Evolutionary conservation across 2,113 vertebrate species (phyloP).

Genomic region (Leptobrachium leishanense): DNA sequence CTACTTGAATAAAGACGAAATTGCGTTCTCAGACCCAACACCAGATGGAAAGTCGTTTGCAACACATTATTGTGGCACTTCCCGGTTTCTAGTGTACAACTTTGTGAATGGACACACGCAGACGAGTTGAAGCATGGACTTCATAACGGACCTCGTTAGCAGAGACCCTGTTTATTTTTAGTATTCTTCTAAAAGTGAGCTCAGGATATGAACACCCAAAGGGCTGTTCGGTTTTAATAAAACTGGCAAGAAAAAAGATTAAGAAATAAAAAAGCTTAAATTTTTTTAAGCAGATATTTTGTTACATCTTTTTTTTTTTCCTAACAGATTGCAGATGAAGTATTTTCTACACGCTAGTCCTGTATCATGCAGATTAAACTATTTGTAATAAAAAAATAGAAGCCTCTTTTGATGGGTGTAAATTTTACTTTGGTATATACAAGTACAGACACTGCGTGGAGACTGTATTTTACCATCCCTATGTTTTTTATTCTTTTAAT

Average conservation of each 20-base stretch:
- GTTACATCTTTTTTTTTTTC: slow-evolving; percentile 71
- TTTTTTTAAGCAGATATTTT: slow-evolving; percentile 78
- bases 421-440: slow-evolving; percentile 60
- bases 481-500: no score
- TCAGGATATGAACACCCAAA: slow-evolving; percentile 75
- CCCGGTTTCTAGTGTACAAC: slow-evolving; percentile 97
- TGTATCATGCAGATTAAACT: slow-evolving; percentile 82
- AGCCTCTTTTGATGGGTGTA: slow-evolving; percentile 64
- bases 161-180: slow-evolving; percentile 65
- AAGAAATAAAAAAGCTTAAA: slow-evolving; percentile 71
- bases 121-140: slow-evolving; percentile 4
- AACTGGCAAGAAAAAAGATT: slow-evolving; percentile 72
- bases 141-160: slow-evolving; percentile 60
- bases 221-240: slow-evolving; percentile 76
- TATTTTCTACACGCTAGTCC: slow-evolving; percentile 77
- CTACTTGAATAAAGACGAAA: slow-evolving; percentile 95
- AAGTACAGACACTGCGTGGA: slow-evolving; percentile 50
- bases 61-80: slow-evolving; percentile 90
- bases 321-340: slow-evolving; percentile 71
- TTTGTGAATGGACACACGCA: slow-evolving; percentile 85
- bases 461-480: no score
- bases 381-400: slow-evolving; percentile 65
- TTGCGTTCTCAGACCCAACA: slow-evolving; percentile 97
- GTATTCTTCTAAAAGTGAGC: slow-evolving; percentile 58
- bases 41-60: slow-evolving; percentile 97